Evolutionary conservation across 2,888 invertebrate genomes (phyloP), one percentile per base, ranked within the genome.

Genomic region (Ichneumoninae sp.): DNA sequence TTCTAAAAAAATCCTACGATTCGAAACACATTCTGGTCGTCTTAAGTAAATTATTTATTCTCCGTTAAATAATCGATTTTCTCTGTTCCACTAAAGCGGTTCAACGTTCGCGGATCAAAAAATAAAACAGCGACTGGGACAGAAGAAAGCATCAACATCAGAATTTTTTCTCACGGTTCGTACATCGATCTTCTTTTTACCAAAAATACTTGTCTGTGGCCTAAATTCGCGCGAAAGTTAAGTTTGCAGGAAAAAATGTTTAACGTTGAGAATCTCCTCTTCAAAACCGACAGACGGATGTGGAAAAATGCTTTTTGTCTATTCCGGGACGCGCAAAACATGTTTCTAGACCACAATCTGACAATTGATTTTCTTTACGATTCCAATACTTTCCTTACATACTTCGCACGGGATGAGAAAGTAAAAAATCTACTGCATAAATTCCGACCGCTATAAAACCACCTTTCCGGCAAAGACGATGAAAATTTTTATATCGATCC

Each of bases 161-260:
- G 10, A 8, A 40, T 10, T 8, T 10, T 40, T 40, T 7, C 8
- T 0, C 2, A 40, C 3, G 10, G 40, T 0, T 60, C 16, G 13
- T n/a, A 26, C 26, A 13, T 50, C 6, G 6, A 13, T 26, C 5
- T 30, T 13, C 4, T 60, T 30, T 60, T 4, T 16, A 30, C 30
- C 13, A 13, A 26, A 1, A 8, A 16, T 10, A 16, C 13, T 19
- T 22, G 6, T 13, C 3, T 22, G 26, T 26, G 50, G 26, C 26
- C 30, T 50, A 26, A 3, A 50, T 69, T 69, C 50, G 13, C 26
- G 30, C n/a, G 26, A n/a, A 69, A 69, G 50, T 30, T 83, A 52
- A 74, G 57, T 65, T 69, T 70, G 68, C 52, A 44, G 68, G 50
- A 33, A 81, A 69, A 69, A 69, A 60, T 73, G 66, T 83, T 81